Conservation (phyloP, 2,888 invertebrate species). For the Dexiosoma caninum region DNA sequence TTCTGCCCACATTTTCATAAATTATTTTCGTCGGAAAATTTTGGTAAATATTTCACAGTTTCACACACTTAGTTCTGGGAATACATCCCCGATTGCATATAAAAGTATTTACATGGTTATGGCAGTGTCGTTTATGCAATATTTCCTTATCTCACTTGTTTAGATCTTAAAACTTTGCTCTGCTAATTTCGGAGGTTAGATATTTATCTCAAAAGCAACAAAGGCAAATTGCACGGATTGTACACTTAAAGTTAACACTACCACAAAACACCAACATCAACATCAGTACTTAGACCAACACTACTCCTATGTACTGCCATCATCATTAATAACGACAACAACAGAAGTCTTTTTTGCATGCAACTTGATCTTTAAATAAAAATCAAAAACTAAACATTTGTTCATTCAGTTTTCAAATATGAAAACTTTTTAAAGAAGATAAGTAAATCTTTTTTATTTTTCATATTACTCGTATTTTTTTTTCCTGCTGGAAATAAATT, state of each 20-base stretch:
- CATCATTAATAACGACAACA: background rate
- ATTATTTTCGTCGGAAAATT: too few relatives aligned
- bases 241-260: constrained; percentile 52
- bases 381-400: constrained; percentile 31
- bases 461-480: too few relatives aligned
- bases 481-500: background rate
- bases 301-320: background rate
- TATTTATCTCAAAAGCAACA: constrained; percentile 40
- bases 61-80: background rate
- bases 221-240: constrained; percentile 45
- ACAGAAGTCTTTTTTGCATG: background rate
- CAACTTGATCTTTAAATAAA: constrained; percentile 37
- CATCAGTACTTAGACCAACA: background rate
- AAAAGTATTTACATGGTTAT: background rate
- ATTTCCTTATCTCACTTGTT: constrained; percentile 42
- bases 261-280: background rate
- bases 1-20: too few relatives aligned
- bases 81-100: constrained; percentile 8
- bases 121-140: background rate
- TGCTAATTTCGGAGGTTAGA: constrained; percentile 58
- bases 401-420: constrained; percentile 2
- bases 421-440: constrained; percentile 30
- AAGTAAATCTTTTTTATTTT: constrained; percentile 18
- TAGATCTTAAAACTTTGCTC: constrained; percentile 56
- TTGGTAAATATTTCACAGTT: too few relatives aligned